Evolutionary conservation across 2,113 vertebrate genomes (phyloP).

Genomic region (Centropristis striata): DNA sequence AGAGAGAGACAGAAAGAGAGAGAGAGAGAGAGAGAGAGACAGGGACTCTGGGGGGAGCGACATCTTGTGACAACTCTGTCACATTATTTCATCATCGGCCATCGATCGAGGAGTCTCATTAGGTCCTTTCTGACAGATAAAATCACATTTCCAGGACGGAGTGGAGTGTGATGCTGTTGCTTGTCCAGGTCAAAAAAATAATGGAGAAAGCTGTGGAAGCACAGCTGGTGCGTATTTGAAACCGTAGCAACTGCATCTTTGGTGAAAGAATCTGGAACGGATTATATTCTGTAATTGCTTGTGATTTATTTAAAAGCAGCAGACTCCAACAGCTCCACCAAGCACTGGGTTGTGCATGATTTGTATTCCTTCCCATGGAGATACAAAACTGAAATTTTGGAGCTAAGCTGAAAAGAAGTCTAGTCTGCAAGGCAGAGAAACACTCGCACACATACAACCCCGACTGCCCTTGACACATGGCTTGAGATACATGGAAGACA

Average conservation of each 20-base stretch:
- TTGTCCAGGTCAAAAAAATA: not conserved
- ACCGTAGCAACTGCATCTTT: constrained; percentile 17
- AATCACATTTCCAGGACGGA: constrained; percentile 32
- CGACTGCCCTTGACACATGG: constrained; percentile 53
- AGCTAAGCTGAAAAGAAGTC: constrained; percentile 41
- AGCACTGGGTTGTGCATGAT: constrained; percentile 40
- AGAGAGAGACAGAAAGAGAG: constrained; percentile 11
- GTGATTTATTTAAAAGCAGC: constrained; percentile 58
- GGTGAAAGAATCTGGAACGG: constrained; percentile 35
- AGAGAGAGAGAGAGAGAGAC: constrained; percentile 2
- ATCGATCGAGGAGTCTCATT: constrained; percentile 51
- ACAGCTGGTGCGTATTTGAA: constrained; percentile 18
- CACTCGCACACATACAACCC: constrained; percentile 3
- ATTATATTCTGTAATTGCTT: constrained; percentile 54
- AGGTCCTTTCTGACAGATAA: constrained; percentile 46
- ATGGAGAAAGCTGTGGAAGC: not conserved
- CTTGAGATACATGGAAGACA: constrained; percentile 49
- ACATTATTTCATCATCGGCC: constrained; percentile 64
- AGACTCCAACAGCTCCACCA: constrained; percentile 22
- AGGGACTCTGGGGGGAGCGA: constrained; percentile 11
- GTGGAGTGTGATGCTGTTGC: not conserved
- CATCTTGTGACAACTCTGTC: constrained; percentile 66
- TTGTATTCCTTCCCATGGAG: constrained; percentile 64
- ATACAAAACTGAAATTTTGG: constrained; percentile 31
- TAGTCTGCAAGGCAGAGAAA: constrained; percentile 27